Percentiles rank a stretch among this genome's conserved stretches.
Evolutionary conservation across 2,888 invertebrate species (phyloP).

Genomic region (Drosophila algonquin): DNA sequence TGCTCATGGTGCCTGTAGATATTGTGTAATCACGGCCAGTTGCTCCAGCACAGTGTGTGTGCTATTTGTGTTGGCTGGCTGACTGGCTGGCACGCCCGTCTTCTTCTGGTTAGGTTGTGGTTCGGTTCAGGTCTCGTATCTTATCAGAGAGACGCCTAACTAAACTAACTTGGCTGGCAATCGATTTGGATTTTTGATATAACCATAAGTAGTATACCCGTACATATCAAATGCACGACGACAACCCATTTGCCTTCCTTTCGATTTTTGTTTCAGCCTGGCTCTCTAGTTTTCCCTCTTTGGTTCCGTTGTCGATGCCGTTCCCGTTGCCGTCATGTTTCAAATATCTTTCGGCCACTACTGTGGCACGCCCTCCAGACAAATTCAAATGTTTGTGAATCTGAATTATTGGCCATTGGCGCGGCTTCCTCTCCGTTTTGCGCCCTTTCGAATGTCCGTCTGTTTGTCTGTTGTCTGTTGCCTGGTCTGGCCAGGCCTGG

Average conservation of each 20-base stretch:
- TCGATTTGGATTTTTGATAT: conserved; percentile 65
- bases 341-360: conserved; percentile 26
- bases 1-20: background rate
- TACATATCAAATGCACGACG: conserved; percentile 25
- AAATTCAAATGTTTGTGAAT: conserved; percentile 37
- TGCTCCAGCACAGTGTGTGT: conserved; percentile 5
- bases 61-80: conserved; percentile 10
- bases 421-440: conserved; percentile 24
- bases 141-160: conserved; percentile 71
- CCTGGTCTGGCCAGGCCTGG: background rate
- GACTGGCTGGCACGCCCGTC: conserved; percentile 1
- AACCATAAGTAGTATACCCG: conserved; percentile 17
- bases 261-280: conserved; percentile 35
- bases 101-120: conserved; percentile 23
- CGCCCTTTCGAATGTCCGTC: background rate
- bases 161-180: conserved; percentile 60
- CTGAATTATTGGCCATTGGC: conserved; percentile 46
- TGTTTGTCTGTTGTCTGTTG: too few species aligned
- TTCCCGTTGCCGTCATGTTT: background rate
- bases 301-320: background rate
- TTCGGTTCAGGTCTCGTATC: conserved; percentile 56
- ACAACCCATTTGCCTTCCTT: conserved; percentile 24
- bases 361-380: conserved; percentile 3
- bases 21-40: conserved; percentile 20
- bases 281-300: background rate